Percentiles rank a stretch among this genome's conserved stretches.
Conservation (phyloP, 2,113 vertebrate species). For the Motacilla tschutschensis region DNA sequence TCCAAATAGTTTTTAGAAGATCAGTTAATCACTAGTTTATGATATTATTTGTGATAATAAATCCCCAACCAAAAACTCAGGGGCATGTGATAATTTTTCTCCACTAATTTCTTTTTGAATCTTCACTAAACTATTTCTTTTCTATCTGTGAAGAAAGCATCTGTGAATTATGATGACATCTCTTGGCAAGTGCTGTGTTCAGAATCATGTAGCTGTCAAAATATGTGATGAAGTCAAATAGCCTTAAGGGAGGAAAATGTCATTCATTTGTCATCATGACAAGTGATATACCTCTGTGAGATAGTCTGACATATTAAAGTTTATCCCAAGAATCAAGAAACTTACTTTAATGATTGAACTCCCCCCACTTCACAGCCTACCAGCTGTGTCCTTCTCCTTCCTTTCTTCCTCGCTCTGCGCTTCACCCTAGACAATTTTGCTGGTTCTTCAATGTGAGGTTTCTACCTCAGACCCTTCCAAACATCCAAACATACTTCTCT, state of each 20-base stretch:
- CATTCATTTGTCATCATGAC: conserved; percentile 48
- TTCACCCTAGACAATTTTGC: background rate
- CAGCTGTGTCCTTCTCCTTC: background rate
- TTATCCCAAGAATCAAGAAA: conserved; percentile 36
- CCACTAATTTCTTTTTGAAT: conserved; percentile 2
- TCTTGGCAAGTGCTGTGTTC: conserved; percentile 39
- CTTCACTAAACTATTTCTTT: conserved; percentile 32
- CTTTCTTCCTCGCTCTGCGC: background rate
- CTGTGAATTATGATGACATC: conserved; percentile 46
- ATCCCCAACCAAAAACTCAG: background rate
- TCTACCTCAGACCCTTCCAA: background rate
- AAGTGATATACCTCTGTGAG: conserved; percentile 39
- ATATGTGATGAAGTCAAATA: conserved; percentile 57
- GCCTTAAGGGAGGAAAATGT: conserved; percentile 52
- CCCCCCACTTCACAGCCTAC: background rate
- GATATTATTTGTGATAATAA: background rate
- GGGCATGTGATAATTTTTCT: background rate
- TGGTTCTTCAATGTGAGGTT: background rate
- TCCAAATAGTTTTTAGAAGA: background rate
- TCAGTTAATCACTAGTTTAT: background rate
- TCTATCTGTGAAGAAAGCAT: conserved; percentile 18
- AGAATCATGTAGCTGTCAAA: conserved; percentile 61
- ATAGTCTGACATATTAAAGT: conserved; percentile 32
- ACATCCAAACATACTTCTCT: background rate
- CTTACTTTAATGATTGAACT: background rate